phyloP scores from a whole-genome alignment of 2,888 invertebrate species.

The Conops quadrifasciatus region DNA sequence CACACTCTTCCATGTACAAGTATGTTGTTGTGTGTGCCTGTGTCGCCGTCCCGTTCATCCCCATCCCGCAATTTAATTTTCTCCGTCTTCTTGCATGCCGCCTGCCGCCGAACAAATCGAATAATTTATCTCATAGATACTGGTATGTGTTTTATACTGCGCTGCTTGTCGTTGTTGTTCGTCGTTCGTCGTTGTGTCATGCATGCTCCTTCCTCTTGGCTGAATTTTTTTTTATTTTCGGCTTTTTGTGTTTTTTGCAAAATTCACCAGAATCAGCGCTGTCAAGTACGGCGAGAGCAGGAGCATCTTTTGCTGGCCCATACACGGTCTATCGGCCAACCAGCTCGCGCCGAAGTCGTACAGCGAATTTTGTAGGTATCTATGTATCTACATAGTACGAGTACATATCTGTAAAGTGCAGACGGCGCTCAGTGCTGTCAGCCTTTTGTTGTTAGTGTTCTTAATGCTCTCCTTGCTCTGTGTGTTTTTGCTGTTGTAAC shows the following conservation, averaged over 20 bases:
- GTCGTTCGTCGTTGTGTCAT: background rate
- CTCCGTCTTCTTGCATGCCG: constrained; percentile 9
- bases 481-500: constrained; percentile 32
- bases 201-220: constrained; percentile 6
- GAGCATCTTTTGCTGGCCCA: background rate
- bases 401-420: constrained; percentile 33
- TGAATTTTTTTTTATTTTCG: constrained; percentile 14
- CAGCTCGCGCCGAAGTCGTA: constrained; percentile 10
- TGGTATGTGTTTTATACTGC: constrained; percentile 9
- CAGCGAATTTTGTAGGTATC: constrained; percentile 18
- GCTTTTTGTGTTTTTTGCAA: constrained; percentile 13
- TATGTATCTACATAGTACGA: no score
- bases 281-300: constrained; percentile 21
- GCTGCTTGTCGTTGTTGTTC: background rate
- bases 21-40: constrained; percentile 1
- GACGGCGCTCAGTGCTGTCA: constrained; percentile 30
- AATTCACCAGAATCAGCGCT: constrained; percentile 36
- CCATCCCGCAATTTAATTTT: constrained; percentile 9
- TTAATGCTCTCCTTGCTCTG: constrained; percentile 17
- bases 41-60: background rate
- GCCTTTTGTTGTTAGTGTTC: constrained; percentile 19
- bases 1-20: no score
- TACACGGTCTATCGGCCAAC: background rate
- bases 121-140: constrained; percentile 25
- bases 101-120: constrained; percentile 28